Conservation (phyloP, 1,140 invertebrate species). For the Drosophila biarmipes region DNA sequence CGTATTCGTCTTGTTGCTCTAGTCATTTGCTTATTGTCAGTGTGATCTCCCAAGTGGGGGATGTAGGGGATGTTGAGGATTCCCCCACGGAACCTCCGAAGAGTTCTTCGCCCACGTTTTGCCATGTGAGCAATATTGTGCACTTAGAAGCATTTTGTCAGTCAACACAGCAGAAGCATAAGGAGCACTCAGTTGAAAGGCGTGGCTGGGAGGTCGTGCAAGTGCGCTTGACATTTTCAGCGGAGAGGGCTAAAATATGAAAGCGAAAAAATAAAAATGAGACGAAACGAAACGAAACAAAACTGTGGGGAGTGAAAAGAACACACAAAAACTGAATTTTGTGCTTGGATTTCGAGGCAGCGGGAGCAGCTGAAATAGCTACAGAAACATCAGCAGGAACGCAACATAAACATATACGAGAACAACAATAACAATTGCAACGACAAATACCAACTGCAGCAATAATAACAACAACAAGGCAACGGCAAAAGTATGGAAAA, state of each 20-base stretch:
- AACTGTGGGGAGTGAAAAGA: conserved; percentile 6
- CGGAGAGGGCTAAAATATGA: conserved; percentile 37
- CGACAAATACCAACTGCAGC: conserved; percentile 7
- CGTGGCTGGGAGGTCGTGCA: conserved; percentile 24
- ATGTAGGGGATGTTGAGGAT: background rate
- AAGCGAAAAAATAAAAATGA: conserved; percentile 39
- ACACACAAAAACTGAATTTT: conserved; percentile 30
- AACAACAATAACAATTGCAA: conserved; percentile 5
- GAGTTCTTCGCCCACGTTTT: conserved; percentile 3
- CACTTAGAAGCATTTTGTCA: conserved; percentile 71
- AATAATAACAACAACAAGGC: background rate
- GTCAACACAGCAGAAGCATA: conserved; percentile 33
- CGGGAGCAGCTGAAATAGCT: conserved; percentile 20
- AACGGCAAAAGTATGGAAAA: conserved; percentile 2
- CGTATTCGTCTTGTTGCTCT: conserved; percentile 22
- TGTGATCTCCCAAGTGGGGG: conserved; percentile 7
- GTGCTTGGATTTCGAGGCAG: conserved; percentile 26
- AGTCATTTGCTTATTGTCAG: conserved; percentile 44
- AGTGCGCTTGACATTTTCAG: conserved; percentile 69
- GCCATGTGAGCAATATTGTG: conserved; percentile 57
- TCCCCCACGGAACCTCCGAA: background rate
- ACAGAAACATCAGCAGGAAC: conserved; percentile 3
- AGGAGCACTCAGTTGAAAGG: conserved; percentile 13
- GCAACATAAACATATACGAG: conserved; percentile 16
- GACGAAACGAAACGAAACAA: conserved; percentile 1